Evolutionary conservation across 2,113 vertebrate genomes (phyloP), one percentile per base, ranked within the genome.

Genomic region (Menura novaehollandiae): DNA sequence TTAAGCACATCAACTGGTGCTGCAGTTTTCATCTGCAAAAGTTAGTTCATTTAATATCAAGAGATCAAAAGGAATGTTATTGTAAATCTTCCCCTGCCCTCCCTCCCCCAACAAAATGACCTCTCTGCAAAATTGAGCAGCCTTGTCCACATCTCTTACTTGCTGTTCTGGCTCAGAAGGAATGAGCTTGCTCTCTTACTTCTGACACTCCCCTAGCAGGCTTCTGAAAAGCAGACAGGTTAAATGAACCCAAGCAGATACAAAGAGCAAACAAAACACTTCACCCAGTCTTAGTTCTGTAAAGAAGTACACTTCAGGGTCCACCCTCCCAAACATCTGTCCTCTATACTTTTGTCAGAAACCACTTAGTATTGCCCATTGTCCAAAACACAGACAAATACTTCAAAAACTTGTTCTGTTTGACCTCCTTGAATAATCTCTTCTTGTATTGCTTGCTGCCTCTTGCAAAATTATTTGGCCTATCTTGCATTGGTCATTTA

Each of bases 291-390:
- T 52, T 13, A 58, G 22, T 35, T 67, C 46, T 53, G 11, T 12
- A 14, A 76, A 73, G 28, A 24, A 37, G 8, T 13, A 4, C 4
- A 17, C 0, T 1, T 6, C 21, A 51, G 35, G 41, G 74, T 44
- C 26, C 15, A 46, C 28, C 11, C 28, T 49, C 22, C 12, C 24
- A 84, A 69, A 80, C 8, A 43, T 27, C 39, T 62, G n/a, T 35
- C 47, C 32, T 67, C 58, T 30, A 7, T 11, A n/a, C 6, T 37
- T 73, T 67, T 85, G 81, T 78, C 82, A 62, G 39, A 62, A 77
- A 17, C 11, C 6, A 11, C 39, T 56, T 47, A 66, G 51, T 43
- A 39, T 39, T 3, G 2, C 18, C 15, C 15, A 8, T 49, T 5
- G 1, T 14, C 28, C 32, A 66, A 92, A 73, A 6, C 27, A 60